Percentiles rank a stretch among this genome's conserved stretches.
These are phyloP conservation scores for Poecilia velifera DNA, from an alignment of 2,797 vertebrate species.

Conservation along the genomic window DNA sequence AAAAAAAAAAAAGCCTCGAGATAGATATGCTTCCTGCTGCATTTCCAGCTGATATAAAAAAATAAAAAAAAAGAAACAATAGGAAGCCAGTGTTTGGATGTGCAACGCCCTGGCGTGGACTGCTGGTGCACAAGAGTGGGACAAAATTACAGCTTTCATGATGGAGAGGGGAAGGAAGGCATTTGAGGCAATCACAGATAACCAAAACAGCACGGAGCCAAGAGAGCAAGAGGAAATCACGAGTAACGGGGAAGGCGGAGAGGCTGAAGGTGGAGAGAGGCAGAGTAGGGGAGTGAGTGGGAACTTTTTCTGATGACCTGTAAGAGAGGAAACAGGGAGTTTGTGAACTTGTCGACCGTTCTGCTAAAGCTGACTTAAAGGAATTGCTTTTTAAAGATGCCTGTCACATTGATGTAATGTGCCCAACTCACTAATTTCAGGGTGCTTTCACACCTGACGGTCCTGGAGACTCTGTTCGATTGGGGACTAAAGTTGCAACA, in stretches of 20 bases:
- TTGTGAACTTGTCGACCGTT: conserved; percentile 5
- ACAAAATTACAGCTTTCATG: conserved; percentile 59
- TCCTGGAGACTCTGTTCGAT: too few species aligned
- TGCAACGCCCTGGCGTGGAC: conserved; percentile 35
- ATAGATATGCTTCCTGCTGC: conserved; percentile 44
- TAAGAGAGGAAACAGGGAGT: conserved; percentile 13
- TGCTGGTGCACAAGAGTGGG: conserved; percentile 35
- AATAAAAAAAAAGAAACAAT: conserved; percentile 14
- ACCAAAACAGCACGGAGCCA: conserved; percentile 56
- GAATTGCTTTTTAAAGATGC: conserved; percentile 9
- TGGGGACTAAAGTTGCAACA: too few species aligned
- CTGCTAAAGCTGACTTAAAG: conserved; percentile 9
- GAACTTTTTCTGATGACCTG: conserved; percentile 12
- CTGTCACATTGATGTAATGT: conserved; percentile 13
- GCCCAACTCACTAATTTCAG: background rate
- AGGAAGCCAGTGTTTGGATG: conserved; percentile 27
- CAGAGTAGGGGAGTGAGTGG: conserved; percentile 10
- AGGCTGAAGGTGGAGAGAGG: conserved; percentile 19
- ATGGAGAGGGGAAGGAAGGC: conserved; percentile 60
- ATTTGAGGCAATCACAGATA: conserved; percentile 62
- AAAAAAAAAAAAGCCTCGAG: conserved; percentile 14
- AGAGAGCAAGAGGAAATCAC: conserved; percentile 52
- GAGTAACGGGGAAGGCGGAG: conserved; percentile 42
- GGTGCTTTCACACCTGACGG: too few species aligned
- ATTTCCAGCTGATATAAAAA: conserved; percentile 42